Evolutionary conservation across 2,113 vertebrate species (phyloP).

Genomic region (Odocoileus hemionus): DNA sequence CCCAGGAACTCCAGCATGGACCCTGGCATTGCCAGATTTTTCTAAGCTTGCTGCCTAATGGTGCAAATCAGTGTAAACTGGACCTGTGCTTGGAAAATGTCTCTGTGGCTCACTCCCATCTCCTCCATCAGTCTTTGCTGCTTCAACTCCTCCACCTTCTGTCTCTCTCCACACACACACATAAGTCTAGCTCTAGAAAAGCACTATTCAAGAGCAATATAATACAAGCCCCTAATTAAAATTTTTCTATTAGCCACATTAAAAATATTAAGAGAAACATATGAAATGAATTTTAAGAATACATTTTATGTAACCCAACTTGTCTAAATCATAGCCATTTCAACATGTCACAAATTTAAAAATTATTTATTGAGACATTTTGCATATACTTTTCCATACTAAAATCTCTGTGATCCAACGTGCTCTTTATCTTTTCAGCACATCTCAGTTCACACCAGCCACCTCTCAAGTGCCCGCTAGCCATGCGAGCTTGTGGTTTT

Average conservation of each 20-base stretch:
- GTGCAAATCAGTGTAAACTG: not conserved
- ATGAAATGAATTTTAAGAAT: conserved; percentile 2
- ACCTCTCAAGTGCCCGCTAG: not conserved
- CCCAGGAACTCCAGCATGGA: not conserved
- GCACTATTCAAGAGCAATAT: not conserved
- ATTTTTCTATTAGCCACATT: not conserved
- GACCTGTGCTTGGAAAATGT: not conserved
- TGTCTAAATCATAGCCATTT: not conserved
- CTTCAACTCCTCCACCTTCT: too few species aligned
- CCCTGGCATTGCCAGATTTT: not conserved
- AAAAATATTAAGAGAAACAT: not conserved
- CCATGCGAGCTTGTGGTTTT: not conserved
- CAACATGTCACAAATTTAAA: not conserved
- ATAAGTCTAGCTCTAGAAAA: not conserved
- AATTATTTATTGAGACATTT: not conserved
- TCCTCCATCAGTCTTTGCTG: not conserved
- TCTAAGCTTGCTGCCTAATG: not conserved
- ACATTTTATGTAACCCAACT: conserved; percentile 5
- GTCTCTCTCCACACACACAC: not conserved
- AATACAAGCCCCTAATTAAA: not conserved
- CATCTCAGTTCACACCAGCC: not conserved
- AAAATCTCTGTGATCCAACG: not conserved
- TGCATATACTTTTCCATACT: not conserved
- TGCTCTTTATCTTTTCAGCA: not conserved
- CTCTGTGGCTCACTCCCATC: not conserved